Evolutionary conservation across 2,888 invertebrate species (phyloP), one percentile per base, ranked within the genome.

Genomic region (Ptychoptera albimana): DNA sequence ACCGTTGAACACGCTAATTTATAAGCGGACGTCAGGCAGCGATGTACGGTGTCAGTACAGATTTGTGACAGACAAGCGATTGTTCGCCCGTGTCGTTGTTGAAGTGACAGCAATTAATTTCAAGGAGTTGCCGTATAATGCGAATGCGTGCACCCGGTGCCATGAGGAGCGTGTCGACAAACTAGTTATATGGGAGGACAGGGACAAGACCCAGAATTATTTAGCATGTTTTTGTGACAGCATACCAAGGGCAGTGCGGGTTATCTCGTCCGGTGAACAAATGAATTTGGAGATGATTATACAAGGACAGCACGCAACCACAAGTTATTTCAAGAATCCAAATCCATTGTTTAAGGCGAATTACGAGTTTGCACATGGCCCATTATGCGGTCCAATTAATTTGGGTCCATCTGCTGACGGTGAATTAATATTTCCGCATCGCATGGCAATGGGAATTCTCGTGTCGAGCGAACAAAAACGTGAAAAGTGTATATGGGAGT

Each of bases 361-460:
- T 6, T 92, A 86, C 59, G 86, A 88, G 59, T 91, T 91, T 57
- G 85, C 88, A 1, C 89, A 91, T 54, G 87, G 87, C 1, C 88
- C 88, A 0, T 67, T 88, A 1, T 89, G 89, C 57, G 89, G 89
- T 0, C 86, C 88, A 1, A 79, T 88, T 0, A 75, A 83, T 4
- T 64, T 88, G 39, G 79, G 81, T 8, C 82, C 87, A 0, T 75
- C 79, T 0, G 79, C 83, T 1, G 87, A 88, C 54, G 88, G 87
- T 0, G 85, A 87, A 61, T 79, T 88, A n/a, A 80, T 84, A 29
- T 88, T 86, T 57, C 88, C 88, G 0, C 83, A 81, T 57, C 77
- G 85, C 59, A 86, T 86, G 60, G 85, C 86, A 0, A 67, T 87
- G 40, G 74, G 78, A 2, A 56, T 64, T 2, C 63, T 62, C 43